Conservation (phyloP, 2,113 vertebrate genomes). For the Petaurus breviceps region DNA sequence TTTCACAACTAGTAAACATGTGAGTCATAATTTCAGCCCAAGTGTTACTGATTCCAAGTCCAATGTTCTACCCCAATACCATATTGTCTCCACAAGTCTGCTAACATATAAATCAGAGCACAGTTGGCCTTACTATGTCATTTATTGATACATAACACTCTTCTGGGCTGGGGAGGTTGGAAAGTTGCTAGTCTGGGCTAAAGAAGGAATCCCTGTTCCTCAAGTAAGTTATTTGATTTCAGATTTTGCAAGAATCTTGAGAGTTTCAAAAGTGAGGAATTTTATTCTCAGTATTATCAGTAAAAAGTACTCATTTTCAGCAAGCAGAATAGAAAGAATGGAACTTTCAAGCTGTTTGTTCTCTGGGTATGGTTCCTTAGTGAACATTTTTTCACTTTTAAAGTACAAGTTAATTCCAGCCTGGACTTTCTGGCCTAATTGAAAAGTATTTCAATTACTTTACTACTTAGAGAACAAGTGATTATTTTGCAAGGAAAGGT, state of each 20-base stretch:
- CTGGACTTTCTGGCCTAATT: background rate
- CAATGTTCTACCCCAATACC: background rate
- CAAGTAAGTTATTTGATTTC: background rate
- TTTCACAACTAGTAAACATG: background rate
- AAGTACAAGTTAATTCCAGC: background rate
- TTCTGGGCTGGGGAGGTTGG: background rate
- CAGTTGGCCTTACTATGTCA: background rate
- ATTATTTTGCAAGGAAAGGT: background rate
- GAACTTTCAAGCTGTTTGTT: background rate
- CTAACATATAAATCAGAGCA: background rate
- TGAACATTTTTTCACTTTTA: background rate
- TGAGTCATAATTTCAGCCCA: background rate
- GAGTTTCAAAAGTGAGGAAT: background rate
- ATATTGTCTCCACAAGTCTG: background rate
- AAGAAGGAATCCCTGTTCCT: background rate
- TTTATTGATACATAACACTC: background rate
- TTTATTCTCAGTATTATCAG: background rate
- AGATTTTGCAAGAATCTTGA: background rate
- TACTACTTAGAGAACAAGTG: background rate
- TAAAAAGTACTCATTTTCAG: background rate
- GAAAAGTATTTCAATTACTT: slow-evolving; percentile 12
- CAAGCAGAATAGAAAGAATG: background rate
- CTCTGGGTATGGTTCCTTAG: background rate
- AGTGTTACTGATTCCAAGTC: background rate
- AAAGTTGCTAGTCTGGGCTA: background rate